Conservation (phyloP, 1,140 invertebrate species). For the Drosophila nebulosa region DNA sequence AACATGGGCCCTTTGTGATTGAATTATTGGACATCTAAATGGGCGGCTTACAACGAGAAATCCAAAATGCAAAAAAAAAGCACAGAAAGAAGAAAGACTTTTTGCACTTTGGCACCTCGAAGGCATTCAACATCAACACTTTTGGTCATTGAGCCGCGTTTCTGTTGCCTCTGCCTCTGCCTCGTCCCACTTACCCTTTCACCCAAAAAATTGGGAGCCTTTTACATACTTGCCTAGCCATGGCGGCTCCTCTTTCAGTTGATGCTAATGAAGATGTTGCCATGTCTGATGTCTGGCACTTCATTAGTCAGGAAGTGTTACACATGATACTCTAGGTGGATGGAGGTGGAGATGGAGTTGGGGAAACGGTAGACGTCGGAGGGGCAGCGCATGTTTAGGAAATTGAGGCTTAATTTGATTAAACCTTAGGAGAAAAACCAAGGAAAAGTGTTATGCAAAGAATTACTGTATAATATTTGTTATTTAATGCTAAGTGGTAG, state of each 20-base stretch:
- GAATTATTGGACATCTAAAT: slow-evolving; percentile 79
- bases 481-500: background rate
- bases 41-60: slow-evolving; percentile 45
- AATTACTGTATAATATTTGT: background rate
- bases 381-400: slow-evolving; percentile 25
- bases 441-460: background rate
- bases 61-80: slow-evolving; percentile 12
- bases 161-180: background rate
- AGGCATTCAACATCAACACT: slow-evolving; percentile 34
- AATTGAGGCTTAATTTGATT: slow-evolving; percentile 42
- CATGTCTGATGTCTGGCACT: slow-evolving; percentile 41
- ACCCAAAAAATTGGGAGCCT: slow-evolving; percentile 32
- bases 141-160: slow-evolving; percentile 6
- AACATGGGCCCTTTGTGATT: slow-evolving; percentile 69
- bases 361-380: background rate
- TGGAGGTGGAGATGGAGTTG: no score
- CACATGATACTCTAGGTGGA: slow-evolving; percentile 14
- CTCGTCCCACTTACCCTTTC: background rate
- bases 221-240: slow-evolving; percentile 32
- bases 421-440: background rate
- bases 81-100: slow-evolving; percentile 21
- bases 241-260: slow-evolving; percentile 20
- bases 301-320: slow-evolving; percentile 75
- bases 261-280: slow-evolving; percentile 71
- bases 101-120: slow-evolving; percentile 48